A percentile compares a stretch with the other conserved stretches of the same genome.
These are phyloP conservation scores for Pinna nobilis DNA, from an alignment of 1,140 invertebrate species.

Conservation along the genomic window DNA sequence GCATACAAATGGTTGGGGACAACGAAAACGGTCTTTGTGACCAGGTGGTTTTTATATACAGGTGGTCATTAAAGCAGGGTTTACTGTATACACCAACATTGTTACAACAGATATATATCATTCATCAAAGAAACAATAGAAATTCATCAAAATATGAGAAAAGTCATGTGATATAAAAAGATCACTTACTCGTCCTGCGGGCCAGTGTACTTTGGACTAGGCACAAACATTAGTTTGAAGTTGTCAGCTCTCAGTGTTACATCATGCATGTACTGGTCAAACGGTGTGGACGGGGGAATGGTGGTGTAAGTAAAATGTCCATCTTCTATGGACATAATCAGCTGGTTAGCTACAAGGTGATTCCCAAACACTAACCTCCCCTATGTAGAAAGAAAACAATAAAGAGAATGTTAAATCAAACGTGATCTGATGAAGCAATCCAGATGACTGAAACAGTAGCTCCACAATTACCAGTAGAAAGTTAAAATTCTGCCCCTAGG, in stretches of 20 bases:
- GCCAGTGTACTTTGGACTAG: slow-evolving; percentile 94
- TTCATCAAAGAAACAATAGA: background rate
- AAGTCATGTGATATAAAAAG: background rate
- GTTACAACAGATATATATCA: background rate
- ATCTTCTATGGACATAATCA: slow-evolving; percentile 95
- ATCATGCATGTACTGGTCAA: slow-evolving; percentile 98
- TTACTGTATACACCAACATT: too few species aligned
- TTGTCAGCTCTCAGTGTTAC: slow-evolving; percentile 96
- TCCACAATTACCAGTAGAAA: background rate
- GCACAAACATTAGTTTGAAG: slow-evolving; percentile 91
- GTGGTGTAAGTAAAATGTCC: slow-evolving; percentile 96
- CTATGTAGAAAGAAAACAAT: slow-evolving; percentile 72
- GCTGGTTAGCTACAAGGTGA: slow-evolving; percentile 92
- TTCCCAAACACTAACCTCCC: slow-evolving; percentile 98
- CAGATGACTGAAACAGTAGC: background rate
- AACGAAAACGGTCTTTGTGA: too few species aligned
- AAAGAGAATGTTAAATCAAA: background rate
- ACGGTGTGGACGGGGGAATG: slow-evolving; percentile 91
- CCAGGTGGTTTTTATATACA: too few species aligned
- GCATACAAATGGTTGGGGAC: too few species aligned
- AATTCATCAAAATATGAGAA: background rate
- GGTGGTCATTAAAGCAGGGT: too few species aligned
- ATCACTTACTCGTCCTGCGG: slow-evolving; percentile 83
- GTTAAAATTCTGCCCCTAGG: background rate
- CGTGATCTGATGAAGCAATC: background rate